Percentiles rank a stretch among this genome's conserved stretches.
These are phyloP conservation scores for Dinoponera quadriceps DNA, from an alignment of 1,140 invertebrate genomes.

Conservation along the genomic window DNA sequence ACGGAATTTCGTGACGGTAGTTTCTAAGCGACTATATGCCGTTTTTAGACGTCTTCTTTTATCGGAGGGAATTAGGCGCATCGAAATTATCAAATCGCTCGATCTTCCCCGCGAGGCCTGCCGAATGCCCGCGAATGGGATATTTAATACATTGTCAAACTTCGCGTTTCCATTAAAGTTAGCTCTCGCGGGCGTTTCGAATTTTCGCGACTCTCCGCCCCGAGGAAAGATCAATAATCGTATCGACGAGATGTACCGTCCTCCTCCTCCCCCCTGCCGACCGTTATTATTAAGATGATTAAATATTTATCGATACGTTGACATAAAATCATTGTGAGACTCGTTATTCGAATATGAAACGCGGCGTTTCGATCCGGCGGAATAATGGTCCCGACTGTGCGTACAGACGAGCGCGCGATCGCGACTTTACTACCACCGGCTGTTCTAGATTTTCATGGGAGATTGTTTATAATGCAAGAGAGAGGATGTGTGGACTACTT, in stretches of 20 bases:
- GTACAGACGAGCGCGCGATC: conserved; percentile 28
- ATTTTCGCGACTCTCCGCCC: background rate
- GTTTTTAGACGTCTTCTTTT: background rate
- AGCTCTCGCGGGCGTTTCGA: background rate
- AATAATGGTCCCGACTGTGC: conserved; percentile 23
- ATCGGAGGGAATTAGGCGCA: background rate
- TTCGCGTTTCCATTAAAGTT: background rate
- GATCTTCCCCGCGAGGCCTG: background rate
- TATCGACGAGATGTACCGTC: too few species aligned
- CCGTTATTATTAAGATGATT: background rate
- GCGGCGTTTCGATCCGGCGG: too few species aligned
- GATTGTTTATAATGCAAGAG: conserved; percentile 83
- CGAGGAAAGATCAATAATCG: too few species aligned
- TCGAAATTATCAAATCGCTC: background rate
- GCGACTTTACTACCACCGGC: conserved; percentile 74
- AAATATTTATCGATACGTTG: background rate
- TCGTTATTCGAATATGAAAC: too few species aligned
- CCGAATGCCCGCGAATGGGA: background rate
- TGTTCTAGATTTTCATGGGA: conserved; percentile 83
- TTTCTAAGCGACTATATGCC: conserved; percentile 16
- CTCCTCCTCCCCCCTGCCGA: too few species aligned
- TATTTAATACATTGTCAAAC: background rate
- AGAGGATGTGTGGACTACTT: conserved; percentile 83
- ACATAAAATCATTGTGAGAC: too few species aligned
- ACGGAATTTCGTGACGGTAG: conserved; percentile 16